These are phyloP conservation scores for Arizona elegans DNA, from an alignment of 2,113 vertebrate genomes.

Conservation along the genomic window DNA sequence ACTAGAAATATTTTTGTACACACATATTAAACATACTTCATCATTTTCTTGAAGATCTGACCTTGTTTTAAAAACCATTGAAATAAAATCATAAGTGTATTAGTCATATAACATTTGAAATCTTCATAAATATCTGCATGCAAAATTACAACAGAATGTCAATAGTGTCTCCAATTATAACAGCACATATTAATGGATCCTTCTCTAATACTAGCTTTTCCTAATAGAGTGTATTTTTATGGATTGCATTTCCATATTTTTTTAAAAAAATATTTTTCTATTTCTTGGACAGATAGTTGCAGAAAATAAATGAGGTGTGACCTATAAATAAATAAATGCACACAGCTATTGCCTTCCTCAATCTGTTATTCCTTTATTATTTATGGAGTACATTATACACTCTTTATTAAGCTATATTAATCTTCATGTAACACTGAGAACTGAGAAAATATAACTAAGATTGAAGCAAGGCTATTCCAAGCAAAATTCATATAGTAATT, in stretches of 20 bases:
- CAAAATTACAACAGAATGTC: not conserved
- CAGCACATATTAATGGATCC: not conserved
- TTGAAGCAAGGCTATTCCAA: not conserved
- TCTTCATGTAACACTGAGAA: not conserved
- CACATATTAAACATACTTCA: not conserved
- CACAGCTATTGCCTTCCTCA: not conserved
- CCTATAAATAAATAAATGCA: not conserved
- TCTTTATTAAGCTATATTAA: not conserved
- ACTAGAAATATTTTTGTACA: not conserved
- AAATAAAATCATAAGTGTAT: not conserved
- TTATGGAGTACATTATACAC: not conserved
- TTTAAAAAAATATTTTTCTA: not conserved
- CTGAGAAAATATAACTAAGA: not conserved
- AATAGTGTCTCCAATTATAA: not conserved
- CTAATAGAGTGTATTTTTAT: not conserved
- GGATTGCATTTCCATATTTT: not conserved
- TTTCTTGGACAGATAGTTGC: not conserved
- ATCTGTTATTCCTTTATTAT: not conserved
- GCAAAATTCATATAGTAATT: not conserved
- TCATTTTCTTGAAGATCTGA: not conserved
- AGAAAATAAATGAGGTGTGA: not conserved
- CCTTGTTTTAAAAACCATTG: not conserved
- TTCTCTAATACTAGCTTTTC: not conserved
- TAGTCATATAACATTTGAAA: not conserved
- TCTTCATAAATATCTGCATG: not conserved